phyloP scores from a whole-genome alignment of 2,113 vertebrate genomes.

The Anseranas semipalmata region DNA sequence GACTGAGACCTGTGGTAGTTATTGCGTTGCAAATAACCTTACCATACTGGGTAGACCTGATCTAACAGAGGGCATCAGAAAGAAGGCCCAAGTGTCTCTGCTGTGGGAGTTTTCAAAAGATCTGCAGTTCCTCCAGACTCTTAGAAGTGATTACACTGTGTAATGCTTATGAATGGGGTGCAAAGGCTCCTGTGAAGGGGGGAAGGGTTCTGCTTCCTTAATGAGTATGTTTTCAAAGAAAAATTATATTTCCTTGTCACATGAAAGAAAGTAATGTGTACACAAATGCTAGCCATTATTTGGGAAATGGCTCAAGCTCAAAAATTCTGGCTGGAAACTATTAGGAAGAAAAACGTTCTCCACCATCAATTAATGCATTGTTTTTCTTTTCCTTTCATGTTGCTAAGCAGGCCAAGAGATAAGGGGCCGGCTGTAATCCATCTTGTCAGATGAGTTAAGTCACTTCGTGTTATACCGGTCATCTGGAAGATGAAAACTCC shows the following conservation, averaged over 20 bases:
- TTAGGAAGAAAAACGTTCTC: conserved; percentile 60
- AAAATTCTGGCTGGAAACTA: conserved; percentile 68
- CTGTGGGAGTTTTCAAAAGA: conserved; percentile 26
- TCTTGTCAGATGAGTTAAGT: conserved; percentile 70
- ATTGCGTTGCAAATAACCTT: not conserved
- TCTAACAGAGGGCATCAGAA: not conserved
- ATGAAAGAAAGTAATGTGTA: conserved; percentile 61
- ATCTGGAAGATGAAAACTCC: conserved; percentile 50
- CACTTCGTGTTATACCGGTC: not conserved
- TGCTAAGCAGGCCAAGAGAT: conserved; percentile 63
- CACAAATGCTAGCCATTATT: conserved; percentile 63
- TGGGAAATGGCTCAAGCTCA: conserved; percentile 60
- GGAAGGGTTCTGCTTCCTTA: conserved; percentile 28
- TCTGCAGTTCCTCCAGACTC: conserved; percentile 2
- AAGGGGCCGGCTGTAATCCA: conserved; percentile 61
- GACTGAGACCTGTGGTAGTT: not conserved
- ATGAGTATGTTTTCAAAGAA: conserved; percentile 60
- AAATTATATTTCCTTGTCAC: conserved; percentile 62
- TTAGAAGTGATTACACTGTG: conserved; percentile 1
- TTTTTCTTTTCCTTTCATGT: conserved; percentile 70
- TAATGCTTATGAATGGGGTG: conserved; percentile 44
- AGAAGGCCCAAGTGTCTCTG: not conserved
- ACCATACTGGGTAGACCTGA: not conserved
- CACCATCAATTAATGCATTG: conserved; percentile 67
- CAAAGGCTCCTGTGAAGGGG: not conserved